Evolutionary conservation across 2,797 vertebrate genomes (phyloP).

Genomic region (Brachymystax lenok): DNA sequence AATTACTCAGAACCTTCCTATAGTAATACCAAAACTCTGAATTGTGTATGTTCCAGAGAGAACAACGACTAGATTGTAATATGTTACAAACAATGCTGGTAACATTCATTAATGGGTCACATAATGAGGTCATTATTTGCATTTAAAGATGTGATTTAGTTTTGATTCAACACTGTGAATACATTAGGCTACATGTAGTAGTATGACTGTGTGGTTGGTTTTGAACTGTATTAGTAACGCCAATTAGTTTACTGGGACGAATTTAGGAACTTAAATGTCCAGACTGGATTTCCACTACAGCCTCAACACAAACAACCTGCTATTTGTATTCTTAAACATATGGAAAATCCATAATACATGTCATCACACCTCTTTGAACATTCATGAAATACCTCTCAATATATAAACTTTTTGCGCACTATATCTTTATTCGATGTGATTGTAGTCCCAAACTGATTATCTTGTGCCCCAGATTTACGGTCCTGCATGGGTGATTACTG

Average conservation of each 20-base stretch:
- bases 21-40: constrained; percentile 14
- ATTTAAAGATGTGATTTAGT: constrained; percentile 78
- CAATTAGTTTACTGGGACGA: constrained; percentile 82
- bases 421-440: not conserved
- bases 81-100: constrained; percentile 37
- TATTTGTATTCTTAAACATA: not conserved
- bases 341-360: not conserved
- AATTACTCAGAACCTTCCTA: not conserved
- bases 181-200: constrained; percentile 65
- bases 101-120: constrained; percentile 72
- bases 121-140: constrained; percentile 77
- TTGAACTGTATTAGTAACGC: constrained; percentile 81
- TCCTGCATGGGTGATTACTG: constrained; percentile 27
- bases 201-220: constrained; percentile 65
- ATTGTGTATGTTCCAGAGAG: constrained; percentile 37
- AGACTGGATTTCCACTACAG: not conserved
- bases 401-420: not conserved
- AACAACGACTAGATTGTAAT: constrained; percentile 76
- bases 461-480: constrained; percentile 49
- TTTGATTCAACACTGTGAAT: constrained; percentile 77
- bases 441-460: constrained; percentile 1
- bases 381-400: not conserved
- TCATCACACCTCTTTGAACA: not conserved
- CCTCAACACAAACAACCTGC: not conserved
- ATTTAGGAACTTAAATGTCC: constrained; percentile 49